Conservation (phyloP, 2,888 invertebrate genomes). For the Linnaemya vulpina region DNA sequence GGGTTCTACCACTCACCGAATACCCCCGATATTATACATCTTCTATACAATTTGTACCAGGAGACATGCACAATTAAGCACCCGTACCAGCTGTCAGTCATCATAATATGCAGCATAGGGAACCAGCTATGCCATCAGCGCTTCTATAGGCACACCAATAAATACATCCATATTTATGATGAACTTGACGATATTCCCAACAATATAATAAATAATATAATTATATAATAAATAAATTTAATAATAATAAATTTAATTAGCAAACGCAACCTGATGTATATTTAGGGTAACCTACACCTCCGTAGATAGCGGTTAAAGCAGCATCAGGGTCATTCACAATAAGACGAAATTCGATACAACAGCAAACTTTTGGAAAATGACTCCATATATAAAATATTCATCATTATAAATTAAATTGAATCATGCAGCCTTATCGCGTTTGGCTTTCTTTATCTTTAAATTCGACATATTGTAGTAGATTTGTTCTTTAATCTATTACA, state of each 20-base stretch:
- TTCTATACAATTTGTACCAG: conserved; percentile 89
- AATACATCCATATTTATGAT: conserved; percentile 58
- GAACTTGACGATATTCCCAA: conserved; percentile 73
- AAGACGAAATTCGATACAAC: conserved; percentile 70
- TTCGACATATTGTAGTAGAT: no score
- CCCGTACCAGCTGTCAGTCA: conserved; percentile 75
- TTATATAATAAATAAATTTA: no score
- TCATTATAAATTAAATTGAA: no score
- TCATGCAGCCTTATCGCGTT: no score
- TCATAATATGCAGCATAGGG: conserved; percentile 69
- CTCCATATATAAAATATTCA: conserved; percentile 77
- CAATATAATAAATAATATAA: conserved; percentile 77
- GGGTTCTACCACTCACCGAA: conserved; percentile 73
- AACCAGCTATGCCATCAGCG: conserved; percentile 62
- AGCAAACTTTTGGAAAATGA: conserved; percentile 66
- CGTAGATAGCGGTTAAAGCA: conserved; percentile 77
- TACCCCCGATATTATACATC: conserved; percentile 84
- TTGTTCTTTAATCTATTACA: no score
- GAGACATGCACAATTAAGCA: conserved; percentile 83
- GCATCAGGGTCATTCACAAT: conserved; percentile 79
- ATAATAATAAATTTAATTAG: conserved; percentile 75
- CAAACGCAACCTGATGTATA: conserved; percentile 76
- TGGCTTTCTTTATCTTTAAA: no score
- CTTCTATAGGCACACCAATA: conserved; percentile 70
- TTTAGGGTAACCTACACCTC: conserved; percentile 77